Base-by-base conservation (phyloP, 2,888 invertebrate genomes). In the Amiota communis region DNA sequence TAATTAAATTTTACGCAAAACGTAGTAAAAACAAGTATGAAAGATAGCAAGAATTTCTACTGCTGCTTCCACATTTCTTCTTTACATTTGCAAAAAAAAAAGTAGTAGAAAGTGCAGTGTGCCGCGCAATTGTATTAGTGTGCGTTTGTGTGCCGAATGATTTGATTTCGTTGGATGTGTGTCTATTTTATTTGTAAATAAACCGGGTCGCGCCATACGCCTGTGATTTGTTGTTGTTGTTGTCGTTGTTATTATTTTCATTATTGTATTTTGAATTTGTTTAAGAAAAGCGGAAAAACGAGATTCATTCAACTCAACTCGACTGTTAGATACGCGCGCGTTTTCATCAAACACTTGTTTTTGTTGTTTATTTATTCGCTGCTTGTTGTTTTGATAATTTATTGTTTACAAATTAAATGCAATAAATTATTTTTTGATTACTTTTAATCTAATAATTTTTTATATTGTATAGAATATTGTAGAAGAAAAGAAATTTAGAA, bases 21-120 rank as follows among this genome's bases (percentile, higher is more conserved):
- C 63, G 63, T 63, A 63, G 63, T 63, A 63, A 36, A n/a, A 23
- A 53, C 53, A 53, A 53, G n/a, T 72, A 75, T 53, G 9, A 36
- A 64, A n/a, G 47, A 64, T 15, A 47, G 36, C 47, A 46, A 47
- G 20, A 15, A 17, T 67, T 68, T 68, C 20, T 48, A n/a, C 51
- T 15, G 49, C 20, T 49, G 67, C 23, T 65, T n/a, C 36, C 49
- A 48, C 20, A n/a, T n/a, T 49, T n/a, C 47, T 56, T 36, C 53
- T 51, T 56, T 51, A 20, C 15, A 15, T 13, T 15, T 20, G 48
- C 65, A 17, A 48, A 47, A 48, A 47, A 36, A 65, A 65, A 65
- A 48, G 61, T 61, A 70, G 77, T 80, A 75, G 79, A 84, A 85
- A 81, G 82, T 84, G 79, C 78, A 72, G 59, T 49, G 76, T 75